Evolutionary conservation across 2,113 vertebrate genomes (phyloP).

Genomic region (Neogobius melanostomus): DNA sequence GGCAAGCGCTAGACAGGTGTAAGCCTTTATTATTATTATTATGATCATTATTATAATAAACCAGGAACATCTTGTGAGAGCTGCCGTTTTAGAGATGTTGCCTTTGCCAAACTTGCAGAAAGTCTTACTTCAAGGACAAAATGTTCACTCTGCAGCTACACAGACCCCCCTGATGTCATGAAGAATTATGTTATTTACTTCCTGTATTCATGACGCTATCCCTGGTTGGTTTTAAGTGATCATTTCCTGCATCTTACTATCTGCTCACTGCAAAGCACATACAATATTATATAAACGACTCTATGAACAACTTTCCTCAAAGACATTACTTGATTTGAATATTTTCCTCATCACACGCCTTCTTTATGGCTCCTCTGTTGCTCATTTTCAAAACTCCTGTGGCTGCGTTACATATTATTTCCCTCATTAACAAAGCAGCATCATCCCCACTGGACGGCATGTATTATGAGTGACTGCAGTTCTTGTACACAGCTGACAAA

Average conservation of each 20-base stretch:
- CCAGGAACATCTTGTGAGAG: too few relatives aligned
- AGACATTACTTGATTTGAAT: neutral
- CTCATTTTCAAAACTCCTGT: slow-evolving; percentile 1
- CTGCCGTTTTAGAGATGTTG: too few relatives aligned
- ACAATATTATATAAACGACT: neutral
- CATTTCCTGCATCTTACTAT: neutral
- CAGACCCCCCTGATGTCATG: too few relatives aligned
- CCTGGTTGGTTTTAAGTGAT: neutral
- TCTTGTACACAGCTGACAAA: neutral
- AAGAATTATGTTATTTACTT: too few relatives aligned
- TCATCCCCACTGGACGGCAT: neutral
- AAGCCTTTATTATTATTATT: too few relatives aligned
- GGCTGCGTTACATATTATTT: neutral
- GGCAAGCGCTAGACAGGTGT: too few relatives aligned
- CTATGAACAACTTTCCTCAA: neutral
- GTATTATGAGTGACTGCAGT: neutral
- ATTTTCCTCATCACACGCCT: slow-evolving; percentile 6
- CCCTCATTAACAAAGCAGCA: neutral
- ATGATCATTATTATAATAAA: too few relatives aligned
- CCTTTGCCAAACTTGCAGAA: too few relatives aligned
- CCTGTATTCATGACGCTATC: neutral
- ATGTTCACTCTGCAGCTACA: too few relatives aligned
- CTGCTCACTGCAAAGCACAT: neutral
- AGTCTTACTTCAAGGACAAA: too few relatives aligned
- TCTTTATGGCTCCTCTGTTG: neutral